These are phyloP conservation scores for Bruchidius siliquastri DNA, from an alignment of 2,888 invertebrate genomes.

Conservation along the genomic window DNA sequence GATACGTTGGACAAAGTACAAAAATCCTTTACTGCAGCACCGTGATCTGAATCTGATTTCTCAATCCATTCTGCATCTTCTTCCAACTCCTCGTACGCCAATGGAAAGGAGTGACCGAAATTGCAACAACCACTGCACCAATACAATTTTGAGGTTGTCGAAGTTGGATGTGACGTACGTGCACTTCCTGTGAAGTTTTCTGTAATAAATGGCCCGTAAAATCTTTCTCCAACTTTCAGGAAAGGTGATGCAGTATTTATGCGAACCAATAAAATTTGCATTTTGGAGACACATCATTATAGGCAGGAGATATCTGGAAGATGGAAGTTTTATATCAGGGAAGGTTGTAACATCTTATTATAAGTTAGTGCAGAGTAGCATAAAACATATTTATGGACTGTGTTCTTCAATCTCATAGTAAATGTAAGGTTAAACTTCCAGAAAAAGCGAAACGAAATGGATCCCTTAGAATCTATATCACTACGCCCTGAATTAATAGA, in stretches of 20 bases:
- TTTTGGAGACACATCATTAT: not conserved
- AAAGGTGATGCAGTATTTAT: not conserved
- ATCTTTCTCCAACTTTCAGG: not conserved
- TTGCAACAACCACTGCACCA: not conserved
- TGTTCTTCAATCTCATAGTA: no score
- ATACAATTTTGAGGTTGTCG: not conserved
- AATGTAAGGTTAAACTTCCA: no score
- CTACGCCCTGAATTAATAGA: no score
- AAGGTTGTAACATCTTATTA: no score
- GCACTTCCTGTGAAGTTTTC: not conserved
- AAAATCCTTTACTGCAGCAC: no score
- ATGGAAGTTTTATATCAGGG: not conserved
- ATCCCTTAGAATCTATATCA: no score
- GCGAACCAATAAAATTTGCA: not conserved
- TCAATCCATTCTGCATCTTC: no score
- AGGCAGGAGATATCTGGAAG: not conserved
- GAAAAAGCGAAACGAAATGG: no score
- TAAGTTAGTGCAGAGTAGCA: no score
- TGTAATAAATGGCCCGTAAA: not conserved
- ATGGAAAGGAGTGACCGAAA: not conserved
- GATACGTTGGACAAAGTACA: no score
- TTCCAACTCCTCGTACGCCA: not conserved
- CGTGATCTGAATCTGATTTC: no score
- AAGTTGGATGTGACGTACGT: not conserved
- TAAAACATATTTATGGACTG: no score